These are phyloP conservation scores for Cataglyphis rosenhaueri DNA, from an alignment of 2,888 invertebrate genomes.

Conservation along the genomic window DNA sequence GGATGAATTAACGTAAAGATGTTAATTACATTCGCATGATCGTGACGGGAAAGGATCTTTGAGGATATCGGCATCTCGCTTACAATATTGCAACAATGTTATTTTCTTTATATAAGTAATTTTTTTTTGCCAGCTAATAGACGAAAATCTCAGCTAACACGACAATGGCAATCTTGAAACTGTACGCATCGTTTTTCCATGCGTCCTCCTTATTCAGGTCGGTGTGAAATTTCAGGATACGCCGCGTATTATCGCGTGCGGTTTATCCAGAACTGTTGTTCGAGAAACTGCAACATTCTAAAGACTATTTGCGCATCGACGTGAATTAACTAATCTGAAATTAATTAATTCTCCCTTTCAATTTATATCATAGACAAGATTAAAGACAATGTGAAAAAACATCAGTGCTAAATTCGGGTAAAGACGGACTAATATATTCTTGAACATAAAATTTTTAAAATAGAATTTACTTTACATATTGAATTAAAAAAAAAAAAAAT, in stretches of 20 bases:
- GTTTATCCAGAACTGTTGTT: constrained; percentile 8
- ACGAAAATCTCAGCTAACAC: background rate
- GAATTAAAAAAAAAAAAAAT: background rate
- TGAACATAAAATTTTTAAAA: background rate
- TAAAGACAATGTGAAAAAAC: background rate
- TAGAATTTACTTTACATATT: background rate
- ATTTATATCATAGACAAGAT: background rate
- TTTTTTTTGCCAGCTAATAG: constrained; percentile 1
- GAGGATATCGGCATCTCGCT: constrained; percentile 7
- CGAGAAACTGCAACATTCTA: background rate
- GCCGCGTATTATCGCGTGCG: constrained; percentile 17
- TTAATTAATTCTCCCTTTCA: constrained; percentile 22
- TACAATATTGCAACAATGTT: background rate
- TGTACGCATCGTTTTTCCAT: constrained; percentile 26
- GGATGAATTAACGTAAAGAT: constrained; percentile 36
- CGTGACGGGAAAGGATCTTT: background rate
- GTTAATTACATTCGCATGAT: constrained; percentile 37
- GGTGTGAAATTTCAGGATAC: constrained; percentile 25
- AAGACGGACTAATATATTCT: background rate
- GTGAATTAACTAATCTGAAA: constrained; percentile 28
- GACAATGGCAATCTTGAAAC: constrained; percentile 26
- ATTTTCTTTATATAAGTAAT: constrained; percentile 18
- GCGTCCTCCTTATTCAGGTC: constrained; percentile 28
- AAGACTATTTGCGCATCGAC: background rate
- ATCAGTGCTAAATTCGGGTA: background rate